Evolutionary conservation across 2,113 vertebrate genomes (phyloP).

Genomic region (Microcebus griseorufus): DNA sequence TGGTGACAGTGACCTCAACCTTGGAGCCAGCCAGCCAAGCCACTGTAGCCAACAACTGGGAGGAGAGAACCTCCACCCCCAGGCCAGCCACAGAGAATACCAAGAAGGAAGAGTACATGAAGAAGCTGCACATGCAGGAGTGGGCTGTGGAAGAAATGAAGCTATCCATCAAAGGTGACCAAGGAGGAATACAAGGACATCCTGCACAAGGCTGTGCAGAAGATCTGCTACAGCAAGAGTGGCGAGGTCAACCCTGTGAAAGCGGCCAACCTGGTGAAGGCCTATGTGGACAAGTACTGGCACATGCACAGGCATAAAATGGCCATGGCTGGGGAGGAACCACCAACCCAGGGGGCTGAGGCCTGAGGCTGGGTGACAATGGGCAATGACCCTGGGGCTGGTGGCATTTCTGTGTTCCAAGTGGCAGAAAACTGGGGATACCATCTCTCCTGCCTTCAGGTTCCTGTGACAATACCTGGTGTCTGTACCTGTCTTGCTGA

Average conservation of each 20-base stretch:
- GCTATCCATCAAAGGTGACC: constrained; percentile 97
- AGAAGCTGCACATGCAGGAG: constrained; percentile 95
- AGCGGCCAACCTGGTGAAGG: constrained; percentile 96
- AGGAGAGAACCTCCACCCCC: constrained; percentile 65
- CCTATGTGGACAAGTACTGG: constrained; percentile 97
- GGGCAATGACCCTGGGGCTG: not conserved
- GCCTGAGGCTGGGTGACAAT: constrained; percentile 61
- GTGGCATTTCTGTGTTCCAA: not conserved
- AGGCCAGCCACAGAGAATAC: constrained; percentile 81
- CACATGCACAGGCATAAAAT: constrained; percentile 90
- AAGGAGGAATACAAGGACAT: constrained; percentile 99
- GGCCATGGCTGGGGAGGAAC: constrained; percentile 54
- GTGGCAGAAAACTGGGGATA: not conserved
- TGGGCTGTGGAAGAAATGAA: constrained; percentile 97
- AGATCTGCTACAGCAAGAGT: constrained; percentile 99
- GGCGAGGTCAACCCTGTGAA: constrained; percentile 98
- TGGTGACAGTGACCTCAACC: constrained; percentile 89
- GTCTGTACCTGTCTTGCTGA: not conserved
- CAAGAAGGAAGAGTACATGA: constrained; percentile 85
- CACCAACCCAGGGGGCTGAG: constrained; percentile 53
- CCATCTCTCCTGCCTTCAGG: not conserved
- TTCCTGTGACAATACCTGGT: not conserved
- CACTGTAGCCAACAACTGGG: not conserved
- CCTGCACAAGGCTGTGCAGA: constrained; percentile 97
- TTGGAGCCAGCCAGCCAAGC: constrained; percentile 81